Evolutionary conservation across 1,140 invertebrate species (phyloP), one percentile per base, ranked within the genome.

Genomic region (Drosophila busckii): DNA sequence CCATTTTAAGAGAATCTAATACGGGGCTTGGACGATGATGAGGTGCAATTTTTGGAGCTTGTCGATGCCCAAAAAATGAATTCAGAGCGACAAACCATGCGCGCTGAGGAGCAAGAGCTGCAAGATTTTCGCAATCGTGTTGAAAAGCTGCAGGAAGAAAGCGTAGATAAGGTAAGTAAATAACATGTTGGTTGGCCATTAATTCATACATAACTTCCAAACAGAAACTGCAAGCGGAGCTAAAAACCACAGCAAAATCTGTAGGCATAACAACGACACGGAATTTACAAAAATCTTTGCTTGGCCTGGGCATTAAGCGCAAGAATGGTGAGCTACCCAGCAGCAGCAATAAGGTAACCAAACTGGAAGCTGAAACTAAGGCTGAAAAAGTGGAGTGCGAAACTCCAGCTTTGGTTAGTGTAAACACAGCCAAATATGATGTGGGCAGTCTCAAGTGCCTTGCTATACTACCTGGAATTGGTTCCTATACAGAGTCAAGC

Each of bases 1-100:
- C 1, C 2, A 15, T 10, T 4, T 9, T 88, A 90, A 96, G 96
- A 97, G 88, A 97, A 98, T 89, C 93, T 97, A 90, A 97, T 98
- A 52, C 94, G 95, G 88, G 96, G 96, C 4, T 88, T 98, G 2
- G 96, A 98, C 88, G 95, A 97, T 85, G 97, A 98, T 88, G 97
- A 98, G 90, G 93, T 97, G 0, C 93, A 96, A 62, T 98, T 98
- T 88, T 88, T 98, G 4, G 95, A 98, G 71, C 89, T 95, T 32
- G 94, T 98, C 4, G 95, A 97, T 88, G 90, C 92, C 58, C 93
- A 92, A 10, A 96, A 96, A 89, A 90, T 95, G 22, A 93, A 94
- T 52, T 93, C 94, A 23, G 95, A 97, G 60, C 90, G 92, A 48
- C 92, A 93, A 84, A 94, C 95, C 52, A 90, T 91, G 73, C 86